Base-by-base conservation (phyloP, 1,140 invertebrate species). In the Drosophila murphyi region DNA sequence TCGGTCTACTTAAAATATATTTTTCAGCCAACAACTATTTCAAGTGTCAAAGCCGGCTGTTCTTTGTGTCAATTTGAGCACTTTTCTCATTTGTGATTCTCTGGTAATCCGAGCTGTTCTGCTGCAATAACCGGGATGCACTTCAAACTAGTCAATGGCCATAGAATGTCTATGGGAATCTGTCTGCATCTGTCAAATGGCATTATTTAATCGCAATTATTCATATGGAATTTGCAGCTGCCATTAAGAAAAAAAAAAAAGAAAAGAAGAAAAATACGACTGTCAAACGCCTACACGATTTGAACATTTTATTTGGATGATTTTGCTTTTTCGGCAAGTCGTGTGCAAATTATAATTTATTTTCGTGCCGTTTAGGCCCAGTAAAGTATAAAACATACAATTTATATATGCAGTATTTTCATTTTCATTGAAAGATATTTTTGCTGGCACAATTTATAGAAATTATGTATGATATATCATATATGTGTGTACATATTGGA, bases 281-380 rank as follows among this genome's bases (percentile, higher is more conserved):
- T 34, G 39, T 47, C 8, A 35, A 41, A 69, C 64, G 75, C 71
- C 63, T 56, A 77, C 64, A 63, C 59, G 41, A 41, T 65, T 34
- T 34, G 5, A 4, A 4, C 34, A 34, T 34, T 4, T 4, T 4
- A 0, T 34, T 34, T 34, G 4, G 3, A 34, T 5, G 3, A 34
- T 34, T 5, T 56, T 31, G 34, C 41, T 50, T 54, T 52, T 74
- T 51, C 48, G 63, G 71, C 76, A 78, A 65, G 37, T 60, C 76
- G 76, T 78, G 76, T 78, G 76, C 76, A 78, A 78, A 78, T 78
- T 75, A 57, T 60, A 69, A 69, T 67, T 68, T 73, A 76, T 76
- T 73, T 74, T 77, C 12, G 50, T 74, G 60, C 7, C 51, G 20
- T 20, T 20, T 20, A 20, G 20, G 20, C 68, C 56, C 54, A 72